Percentiles rank a stretch among this genome's conserved stretches.
Evolutionary conservation across 2,797 vertebrate species (phyloP).

Genomic region (Emys orbicularis): DNA sequence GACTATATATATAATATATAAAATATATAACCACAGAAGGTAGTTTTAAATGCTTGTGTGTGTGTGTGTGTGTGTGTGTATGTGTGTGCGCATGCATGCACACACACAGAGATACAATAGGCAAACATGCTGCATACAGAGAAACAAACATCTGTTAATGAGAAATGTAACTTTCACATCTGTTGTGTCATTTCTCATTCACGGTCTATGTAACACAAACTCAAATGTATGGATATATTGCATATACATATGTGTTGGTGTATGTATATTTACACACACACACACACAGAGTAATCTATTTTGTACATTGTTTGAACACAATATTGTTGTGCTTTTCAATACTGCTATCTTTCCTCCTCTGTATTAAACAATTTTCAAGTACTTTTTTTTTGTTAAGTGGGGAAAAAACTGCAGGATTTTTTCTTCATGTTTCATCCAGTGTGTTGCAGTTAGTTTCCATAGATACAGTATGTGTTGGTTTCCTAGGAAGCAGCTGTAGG

Average conservation of each 20-base stretch:
- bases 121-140: not conserved
- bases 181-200: not conserved
- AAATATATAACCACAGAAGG: not conserved
- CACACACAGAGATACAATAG: not conserved
- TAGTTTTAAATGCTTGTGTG: not conserved
- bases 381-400: constrained; percentile 29
- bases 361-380: constrained; percentile 13
- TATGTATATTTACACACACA: constrained; percentile 11
- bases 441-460: constrained; percentile 54
- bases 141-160: not conserved
- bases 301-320: not conserved
- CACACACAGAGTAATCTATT: constrained; percentile 19
- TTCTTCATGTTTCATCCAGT: not conserved
- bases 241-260: not conserved
- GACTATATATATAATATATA: not conserved
- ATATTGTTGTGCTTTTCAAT: not conserved
- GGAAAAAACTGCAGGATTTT: not conserved
- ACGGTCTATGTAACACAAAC: not conserved
- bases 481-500: constrained; percentile 77
- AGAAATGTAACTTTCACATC: not conserved
- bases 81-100: too few relatives aligned
- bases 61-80: not conserved
- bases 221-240: not conserved
- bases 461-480: constrained; percentile 64
- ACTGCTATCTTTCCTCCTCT: not conserved